These are phyloP conservation scores for Campodea augens DNA, from an alignment of 1,140 invertebrate species.

Conservation along the genomic window DNA sequence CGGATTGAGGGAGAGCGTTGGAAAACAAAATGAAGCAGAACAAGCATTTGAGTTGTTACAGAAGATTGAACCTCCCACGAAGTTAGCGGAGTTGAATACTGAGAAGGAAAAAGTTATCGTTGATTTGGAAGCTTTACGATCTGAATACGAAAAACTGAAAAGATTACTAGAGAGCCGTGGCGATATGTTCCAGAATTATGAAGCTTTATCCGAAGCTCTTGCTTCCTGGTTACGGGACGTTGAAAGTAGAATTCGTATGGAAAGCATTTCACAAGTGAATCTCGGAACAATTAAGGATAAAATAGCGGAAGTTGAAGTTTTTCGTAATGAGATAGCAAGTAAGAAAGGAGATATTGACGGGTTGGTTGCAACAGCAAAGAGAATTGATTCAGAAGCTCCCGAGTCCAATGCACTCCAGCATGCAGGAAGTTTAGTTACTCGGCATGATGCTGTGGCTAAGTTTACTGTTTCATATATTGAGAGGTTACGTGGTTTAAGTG, in stretches of 20 bases:
- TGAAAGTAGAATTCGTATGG: conserved; percentile 54
- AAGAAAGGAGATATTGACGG: conserved; percentile 44
- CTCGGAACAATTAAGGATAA: conserved; percentile 48
- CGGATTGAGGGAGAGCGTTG: conserved; percentile 45
- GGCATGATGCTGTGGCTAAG: conserved; percentile 54
- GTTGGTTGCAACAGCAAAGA: conserved; percentile 42
- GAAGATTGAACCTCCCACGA: conserved; percentile 43
- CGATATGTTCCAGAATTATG: conserved; percentile 59
- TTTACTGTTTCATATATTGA: conserved; percentile 45
- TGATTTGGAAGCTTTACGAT: conserved; percentile 46
- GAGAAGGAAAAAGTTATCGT: conserved; percentile 41
- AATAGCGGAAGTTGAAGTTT: conserved; percentile 39
- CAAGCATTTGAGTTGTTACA: conserved; percentile 42
- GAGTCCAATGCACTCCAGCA: conserved; percentile 63
- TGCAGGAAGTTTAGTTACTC: conserved; percentile 48
- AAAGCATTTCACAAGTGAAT: conserved; percentile 46
- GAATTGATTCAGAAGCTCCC: conserved; percentile 51
- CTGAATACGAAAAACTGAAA: conserved; percentile 45
- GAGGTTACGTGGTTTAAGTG: conserved; percentile 41
- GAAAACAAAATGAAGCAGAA: conserved; percentile 40
- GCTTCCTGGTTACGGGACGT: conserved; percentile 68
- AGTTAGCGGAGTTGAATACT: conserved; percentile 35
- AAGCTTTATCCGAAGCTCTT: conserved; percentile 50
- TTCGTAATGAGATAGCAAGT: conserved; percentile 39
- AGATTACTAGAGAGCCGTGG: conserved; percentile 47